These are phyloP conservation scores for Hirtodrosophila histrioides DNA, from an alignment of 2,888 invertebrate species.

Conservation along the genomic window DNA sequence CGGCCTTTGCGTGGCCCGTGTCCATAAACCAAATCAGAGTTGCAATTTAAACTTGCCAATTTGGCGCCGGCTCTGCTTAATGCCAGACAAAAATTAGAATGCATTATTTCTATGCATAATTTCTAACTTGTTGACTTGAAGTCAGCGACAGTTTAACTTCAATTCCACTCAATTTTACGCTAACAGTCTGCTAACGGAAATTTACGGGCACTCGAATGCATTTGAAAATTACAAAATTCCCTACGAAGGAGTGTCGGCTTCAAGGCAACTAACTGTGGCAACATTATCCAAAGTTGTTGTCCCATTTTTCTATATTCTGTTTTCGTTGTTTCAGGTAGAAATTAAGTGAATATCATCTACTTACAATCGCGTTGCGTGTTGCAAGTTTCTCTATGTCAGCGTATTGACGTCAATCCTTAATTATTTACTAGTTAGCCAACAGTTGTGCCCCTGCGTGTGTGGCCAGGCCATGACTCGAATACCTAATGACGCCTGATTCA, in stretches of 20 bases:
- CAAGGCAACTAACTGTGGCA: conserved; percentile 2
- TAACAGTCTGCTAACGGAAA: conserved; percentile 18
- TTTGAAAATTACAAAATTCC: conserved; percentile 48
- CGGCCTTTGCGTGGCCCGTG: conserved; percentile 42
- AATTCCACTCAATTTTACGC: conserved; percentile 20
- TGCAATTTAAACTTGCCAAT: conserved; percentile 37
- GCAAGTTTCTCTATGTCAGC: conserved; percentile 23
- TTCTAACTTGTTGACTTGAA: conserved; percentile 55
- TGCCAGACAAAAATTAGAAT: conserved; percentile 50
- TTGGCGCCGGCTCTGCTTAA: conserved; percentile 11
- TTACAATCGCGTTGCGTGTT: conserved; percentile 36
- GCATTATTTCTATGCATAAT: conserved; percentile 54
- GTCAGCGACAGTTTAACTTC: conserved; percentile 19
- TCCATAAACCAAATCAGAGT: conserved; percentile 46
- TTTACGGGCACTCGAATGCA: conserved; percentile 45
- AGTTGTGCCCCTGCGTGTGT: conserved; percentile 15
- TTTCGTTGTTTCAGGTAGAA: neutral
- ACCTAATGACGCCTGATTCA: conserved; percentile 11
- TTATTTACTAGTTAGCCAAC: conserved; percentile 39
- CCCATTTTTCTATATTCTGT: conserved; percentile 9
- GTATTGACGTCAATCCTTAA: conserved; percentile 67
- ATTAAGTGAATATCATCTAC: conserved; percentile 7
- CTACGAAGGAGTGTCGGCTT: conserved; percentile 1
- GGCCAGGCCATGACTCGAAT: conserved; percentile 16
- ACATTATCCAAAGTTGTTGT: conserved; percentile 11